Evolutionary conservation across 2,888 invertebrate species (phyloP).

Genomic region (Agapostemon virescens): DNA sequence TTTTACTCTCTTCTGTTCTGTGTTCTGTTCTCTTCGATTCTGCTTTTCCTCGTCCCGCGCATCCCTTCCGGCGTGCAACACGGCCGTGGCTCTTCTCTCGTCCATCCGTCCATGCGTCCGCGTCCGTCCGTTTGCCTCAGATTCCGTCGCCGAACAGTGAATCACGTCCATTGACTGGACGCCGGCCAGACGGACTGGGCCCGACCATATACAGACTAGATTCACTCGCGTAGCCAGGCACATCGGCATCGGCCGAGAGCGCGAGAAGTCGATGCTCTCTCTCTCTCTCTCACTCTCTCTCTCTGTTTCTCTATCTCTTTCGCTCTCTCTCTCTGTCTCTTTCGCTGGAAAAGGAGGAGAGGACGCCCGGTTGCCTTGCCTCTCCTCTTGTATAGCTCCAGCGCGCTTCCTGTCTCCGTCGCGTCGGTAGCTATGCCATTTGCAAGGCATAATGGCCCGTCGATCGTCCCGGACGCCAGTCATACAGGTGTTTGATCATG

Average conservation of each 20-base stretch:
- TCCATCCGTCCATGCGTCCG: conserved; percentile 45
- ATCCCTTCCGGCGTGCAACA: conserved; percentile 30
- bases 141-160: conserved; percentile 69
- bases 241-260: conserved; percentile 22
- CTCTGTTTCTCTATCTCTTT: too few species aligned
- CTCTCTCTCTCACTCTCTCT: not conserved
- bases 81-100: conserved; percentile 18
- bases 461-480: conserved; percentile 43
- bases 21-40: not conserved
- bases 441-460: conserved; percentile 52
- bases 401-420: conserved; percentile 46
- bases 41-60: conserved; percentile 19
- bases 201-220: conserved; percentile 78
- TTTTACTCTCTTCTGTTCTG: not conserved
- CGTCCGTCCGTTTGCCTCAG: conserved; percentile 49
- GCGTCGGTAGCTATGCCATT: conserved; percentile 46
- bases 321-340: not conserved
- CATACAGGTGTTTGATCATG: conserved; percentile 52
- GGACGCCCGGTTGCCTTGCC: conserved; percentile 13
- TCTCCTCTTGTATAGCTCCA: conserved; percentile 14
- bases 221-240: conserved; percentile 68
- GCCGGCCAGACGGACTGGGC: conserved; percentile 70
- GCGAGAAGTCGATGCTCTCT: conserved; percentile 56
- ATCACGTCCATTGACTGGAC: conserved; percentile 77
- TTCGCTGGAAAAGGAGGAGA: conserved; percentile 24